Evolutionary conservation across 2,113 vertebrate species (phyloP), one percentile per base, ranked within the genome.

Genomic region (Thryonomys swinderianus): DNA sequence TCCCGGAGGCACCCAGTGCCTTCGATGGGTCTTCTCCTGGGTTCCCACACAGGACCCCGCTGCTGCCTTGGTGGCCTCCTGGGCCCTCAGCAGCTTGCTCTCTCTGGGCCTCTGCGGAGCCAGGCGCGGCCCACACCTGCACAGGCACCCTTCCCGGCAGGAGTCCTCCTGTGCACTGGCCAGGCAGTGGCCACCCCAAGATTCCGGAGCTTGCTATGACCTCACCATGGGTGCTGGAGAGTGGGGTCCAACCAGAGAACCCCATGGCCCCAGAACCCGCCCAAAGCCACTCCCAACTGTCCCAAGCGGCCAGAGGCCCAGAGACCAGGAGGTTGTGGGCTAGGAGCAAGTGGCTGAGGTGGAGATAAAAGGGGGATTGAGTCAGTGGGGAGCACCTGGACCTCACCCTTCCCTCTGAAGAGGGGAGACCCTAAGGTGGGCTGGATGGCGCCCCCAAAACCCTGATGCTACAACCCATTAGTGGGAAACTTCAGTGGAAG

Each of bases 121-220:
- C 0, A 25, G 7, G 34, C 1, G 2, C 40, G 0, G 0, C 34
- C 57, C 59, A 8, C 23, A 14, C 81, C 27, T 1, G 34, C 13
- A 20, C 0, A 2, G 42, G 2, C 51, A 23, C 16, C 30, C 40
- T 13, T 0, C 55, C 9, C 0, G 2, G 17, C 42, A 16, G 25
- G 71, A 45, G 42, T 30, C 42, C 7, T 21, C 21, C 69, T 37
- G 11, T 12, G 69, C 23, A 25, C 71, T 45, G 71, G 66, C 34
- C n/a, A 51, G 0, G 1, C 16, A 8, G 57, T 13, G 13, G n/a
- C 18, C 11, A 14, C 30, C 34, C 25, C 1, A 3, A 55, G 48
- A 18, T 71, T 90, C 86, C 4, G 2, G 11, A 14, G 45, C 0
- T 34, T 27, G 9, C 51, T 14, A 0, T 64, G 89, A 93, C 45